A percentile compares a stretch with the other conserved stretches of the same genome.
These are phyloP conservation scores for Eupithecia vulgata DNA, from an alignment of 2,888 invertebrate species.

Conservation along the genomic window DNA sequence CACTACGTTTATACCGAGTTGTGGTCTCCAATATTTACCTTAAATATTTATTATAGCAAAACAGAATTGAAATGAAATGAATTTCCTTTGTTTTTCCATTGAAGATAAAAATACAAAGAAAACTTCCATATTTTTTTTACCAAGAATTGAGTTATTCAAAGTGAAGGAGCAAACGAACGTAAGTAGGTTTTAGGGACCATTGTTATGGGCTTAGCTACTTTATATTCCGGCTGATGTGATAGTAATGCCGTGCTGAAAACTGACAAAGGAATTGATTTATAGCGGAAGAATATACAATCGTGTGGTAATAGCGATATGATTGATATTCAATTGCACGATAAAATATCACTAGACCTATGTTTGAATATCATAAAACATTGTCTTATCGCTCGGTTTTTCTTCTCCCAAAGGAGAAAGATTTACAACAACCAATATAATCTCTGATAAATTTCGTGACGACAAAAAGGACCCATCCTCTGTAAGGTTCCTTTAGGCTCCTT, in stretches of 20 bases:
- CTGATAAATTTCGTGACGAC: neutral
- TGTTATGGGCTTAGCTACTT: constrained; percentile 11
- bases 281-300: neutral
- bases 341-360: neutral
- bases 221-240: constrained; percentile 1
- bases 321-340: neutral
- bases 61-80: too few relatives aligned
- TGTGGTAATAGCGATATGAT: neutral
- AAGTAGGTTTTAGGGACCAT: constrained; percentile 15
- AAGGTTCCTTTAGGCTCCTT: neutral
- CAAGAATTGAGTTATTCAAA: constrained; percentile 18
- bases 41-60: neutral
- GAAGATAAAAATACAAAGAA: neutral
- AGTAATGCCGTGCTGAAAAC: neutral
- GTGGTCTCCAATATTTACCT: too few relatives aligned
- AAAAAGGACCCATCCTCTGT: neutral
- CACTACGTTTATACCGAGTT: too few relatives aligned
- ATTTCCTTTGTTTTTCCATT: neutral
- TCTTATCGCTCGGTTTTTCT: too few relatives aligned
- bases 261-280: neutral
- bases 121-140: neutral
- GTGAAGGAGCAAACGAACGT: constrained; percentile 13
- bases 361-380: neutral
- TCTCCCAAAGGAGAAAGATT: too few relatives aligned
- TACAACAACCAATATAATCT: neutral